Conservation (phyloP, 2,888 invertebrate species). For the Agrochola lota region DNA sequence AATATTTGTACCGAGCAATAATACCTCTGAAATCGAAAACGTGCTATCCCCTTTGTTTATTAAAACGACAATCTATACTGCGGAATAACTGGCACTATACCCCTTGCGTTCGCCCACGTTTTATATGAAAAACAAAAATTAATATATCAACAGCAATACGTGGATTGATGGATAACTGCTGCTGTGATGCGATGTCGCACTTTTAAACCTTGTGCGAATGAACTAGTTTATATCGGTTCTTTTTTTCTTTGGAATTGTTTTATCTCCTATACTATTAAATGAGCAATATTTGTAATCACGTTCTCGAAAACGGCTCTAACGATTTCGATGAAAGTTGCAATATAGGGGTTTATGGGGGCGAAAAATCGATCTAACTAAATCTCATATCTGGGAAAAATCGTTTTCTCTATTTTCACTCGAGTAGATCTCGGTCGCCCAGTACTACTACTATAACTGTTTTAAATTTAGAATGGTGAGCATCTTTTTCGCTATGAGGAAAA, state of each 20-base stretch:
- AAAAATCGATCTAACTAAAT: too few relatives aligned
- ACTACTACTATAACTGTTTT: too few relatives aligned
- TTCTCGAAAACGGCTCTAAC: too few relatives aligned
- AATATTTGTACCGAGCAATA: constrained; percentile 52
- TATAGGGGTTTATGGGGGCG: too few relatives aligned
- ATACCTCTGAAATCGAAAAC: constrained; percentile 55
- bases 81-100: constrained; percentile 34
- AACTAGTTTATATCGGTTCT: neutral
- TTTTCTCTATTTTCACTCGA: too few relatives aligned
- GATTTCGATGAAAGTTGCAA: too few relatives aligned
- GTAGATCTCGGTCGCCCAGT: too few relatives aligned
- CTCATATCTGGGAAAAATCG: too few relatives aligned
- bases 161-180: constrained; percentile 15
- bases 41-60: constrained; percentile 55
- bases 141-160: constrained; percentile 25
- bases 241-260: neutral
- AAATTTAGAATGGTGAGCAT: neutral
- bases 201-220: constrained; percentile 11
- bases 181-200: constrained; percentile 1
- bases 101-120: constrained; percentile 18
- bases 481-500: neutral
- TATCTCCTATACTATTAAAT: too few relatives aligned
- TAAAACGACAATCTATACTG: constrained; percentile 45
- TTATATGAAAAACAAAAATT: constrained; percentile 27
- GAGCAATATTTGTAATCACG: too few relatives aligned